Base-by-base conservation (phyloP, 2,797 vertebrate species). In the Acanthornis magna region DNA sequence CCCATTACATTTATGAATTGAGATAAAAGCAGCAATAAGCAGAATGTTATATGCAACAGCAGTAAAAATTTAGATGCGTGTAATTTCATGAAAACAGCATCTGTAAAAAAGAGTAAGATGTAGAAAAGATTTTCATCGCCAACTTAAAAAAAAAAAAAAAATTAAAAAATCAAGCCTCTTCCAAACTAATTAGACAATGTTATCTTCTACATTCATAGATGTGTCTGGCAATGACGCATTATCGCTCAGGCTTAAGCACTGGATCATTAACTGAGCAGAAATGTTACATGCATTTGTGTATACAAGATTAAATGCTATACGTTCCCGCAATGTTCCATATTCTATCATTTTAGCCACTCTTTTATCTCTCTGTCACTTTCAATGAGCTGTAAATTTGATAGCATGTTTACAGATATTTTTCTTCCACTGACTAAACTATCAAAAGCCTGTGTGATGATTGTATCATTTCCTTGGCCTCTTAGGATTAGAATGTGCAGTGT, bases 321-420 rank as follows among this genome's bases (percentile, higher is more conserved):
- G n/a, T 82, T 92, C 67, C 55, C 83, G 17, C 72, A 89, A 10
- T 17, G 45, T 42, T 77, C 76, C 77, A 45, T 38, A 77, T 82
- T 89, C 40, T 42, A 58, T 71, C 21, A 73, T 81, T 93, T 91
- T 58, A 91, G 84, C 42, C 3, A 0, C 55, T 93, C 72, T 82
- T 94, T 86, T 86, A 87, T 94, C 71, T 95, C 76, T 77, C 43
- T 91, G 88, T 80, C 95, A 96, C 65, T 96, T 95, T 74, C 85
- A 95, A 90, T 96, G 75, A 95, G 86, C 81, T 95, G 88, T 84
- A 95, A 92, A 96, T 91, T 95, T 95, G 84, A 88, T 87, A 88
- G 53, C 60, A 74, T 85, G 80, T 94, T 96, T 96, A 91, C 86
- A 89, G 84, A 85, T 84, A 76, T 81, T 95, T 95, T 91, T 91